A percentile compares a stretch with the other conserved stretches of the same genome.
These are phyloP conservation scores for Mesitornis unicolor DNA, from an alignment of 2,113 vertebrate species.

Conservation along the genomic window DNA sequence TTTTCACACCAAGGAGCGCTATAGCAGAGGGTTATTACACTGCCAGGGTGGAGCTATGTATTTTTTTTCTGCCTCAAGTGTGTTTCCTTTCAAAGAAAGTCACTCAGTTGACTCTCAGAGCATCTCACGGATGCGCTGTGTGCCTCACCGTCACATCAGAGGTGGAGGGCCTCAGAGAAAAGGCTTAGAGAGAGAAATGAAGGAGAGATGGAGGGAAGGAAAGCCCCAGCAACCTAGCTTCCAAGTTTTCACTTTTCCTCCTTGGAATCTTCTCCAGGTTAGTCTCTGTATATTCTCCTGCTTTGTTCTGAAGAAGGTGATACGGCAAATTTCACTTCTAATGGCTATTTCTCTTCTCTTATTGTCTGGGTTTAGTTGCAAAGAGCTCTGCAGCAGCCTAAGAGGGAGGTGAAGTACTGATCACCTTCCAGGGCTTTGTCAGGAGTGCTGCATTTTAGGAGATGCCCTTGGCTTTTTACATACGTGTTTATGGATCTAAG, in stretches of 20 bases:
- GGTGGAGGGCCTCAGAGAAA: not conserved
- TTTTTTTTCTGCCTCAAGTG: not conserved
- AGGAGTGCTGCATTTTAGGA: not conserved
- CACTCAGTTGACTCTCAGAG: not conserved
- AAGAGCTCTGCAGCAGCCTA: not conserved
- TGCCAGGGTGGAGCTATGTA: not conserved
- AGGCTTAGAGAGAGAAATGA: not conserved
- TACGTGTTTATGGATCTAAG: not conserved
- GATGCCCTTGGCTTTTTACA: not conserved
- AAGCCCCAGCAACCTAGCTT: not conserved
- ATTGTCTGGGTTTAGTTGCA: not conserved
- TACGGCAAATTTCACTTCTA: not conserved
- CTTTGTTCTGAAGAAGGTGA: not conserved
- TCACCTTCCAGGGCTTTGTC: not conserved
- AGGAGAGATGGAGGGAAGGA: not conserved
- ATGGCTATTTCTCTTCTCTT: not conserved
- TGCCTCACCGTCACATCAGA: not conserved
- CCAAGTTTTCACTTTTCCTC: not conserved
- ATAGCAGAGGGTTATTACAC: not conserved
- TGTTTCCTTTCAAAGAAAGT: constrained; percentile 17
- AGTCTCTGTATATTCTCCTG: not conserved
- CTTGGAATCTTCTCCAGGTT: not conserved
- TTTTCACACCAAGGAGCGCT: not conserved
- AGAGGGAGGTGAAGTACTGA: not conserved
- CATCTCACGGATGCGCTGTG: not conserved